phyloP scores from a whole-genome alignment of 2,113 vertebrate species.

The Passerina amoena region DNA sequence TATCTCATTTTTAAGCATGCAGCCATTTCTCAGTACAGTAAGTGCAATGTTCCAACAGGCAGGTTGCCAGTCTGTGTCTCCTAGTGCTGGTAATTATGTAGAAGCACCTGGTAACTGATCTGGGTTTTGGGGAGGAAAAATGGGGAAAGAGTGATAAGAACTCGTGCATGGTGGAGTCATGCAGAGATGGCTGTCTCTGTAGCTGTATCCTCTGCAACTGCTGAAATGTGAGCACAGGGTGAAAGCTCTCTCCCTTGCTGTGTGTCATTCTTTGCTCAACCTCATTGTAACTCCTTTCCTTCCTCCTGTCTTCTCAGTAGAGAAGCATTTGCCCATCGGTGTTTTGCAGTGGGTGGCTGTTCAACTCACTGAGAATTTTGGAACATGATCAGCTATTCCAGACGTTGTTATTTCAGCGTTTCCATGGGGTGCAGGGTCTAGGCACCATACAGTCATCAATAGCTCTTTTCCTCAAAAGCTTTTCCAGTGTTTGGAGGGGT shows the following conservation, averaged over 20 bases:
- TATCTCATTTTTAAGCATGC: not conserved
- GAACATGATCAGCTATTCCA: accelerated
- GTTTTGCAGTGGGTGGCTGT: not conserved
- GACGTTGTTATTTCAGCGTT: not conserved
- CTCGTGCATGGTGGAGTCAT: not conserved
- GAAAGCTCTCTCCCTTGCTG: not conserved
- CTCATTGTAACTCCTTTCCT: not conserved
- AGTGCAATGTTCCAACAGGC: not conserved
- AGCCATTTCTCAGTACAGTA: not conserved
- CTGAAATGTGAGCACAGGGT: not conserved
- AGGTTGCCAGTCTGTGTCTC: not conserved
- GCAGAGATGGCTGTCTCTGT: not conserved
- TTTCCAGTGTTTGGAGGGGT: not conserved
- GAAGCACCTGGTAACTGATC: not conserved
- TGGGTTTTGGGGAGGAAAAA: not conserved
- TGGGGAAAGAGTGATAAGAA: not conserved
- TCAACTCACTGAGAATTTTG: not conserved
- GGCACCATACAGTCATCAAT: not conserved
- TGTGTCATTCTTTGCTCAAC: not conserved
- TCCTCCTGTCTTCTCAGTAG: not conserved
- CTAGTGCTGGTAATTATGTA: not conserved
- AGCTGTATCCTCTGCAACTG: not conserved
- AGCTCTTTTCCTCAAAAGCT: not conserved
- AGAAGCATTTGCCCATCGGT: not conserved
- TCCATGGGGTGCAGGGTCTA: not conserved